Evolutionary conservation across 1,140 invertebrate species (phyloP).

Genomic region (Stegodyphus mimosarum): DNA sequence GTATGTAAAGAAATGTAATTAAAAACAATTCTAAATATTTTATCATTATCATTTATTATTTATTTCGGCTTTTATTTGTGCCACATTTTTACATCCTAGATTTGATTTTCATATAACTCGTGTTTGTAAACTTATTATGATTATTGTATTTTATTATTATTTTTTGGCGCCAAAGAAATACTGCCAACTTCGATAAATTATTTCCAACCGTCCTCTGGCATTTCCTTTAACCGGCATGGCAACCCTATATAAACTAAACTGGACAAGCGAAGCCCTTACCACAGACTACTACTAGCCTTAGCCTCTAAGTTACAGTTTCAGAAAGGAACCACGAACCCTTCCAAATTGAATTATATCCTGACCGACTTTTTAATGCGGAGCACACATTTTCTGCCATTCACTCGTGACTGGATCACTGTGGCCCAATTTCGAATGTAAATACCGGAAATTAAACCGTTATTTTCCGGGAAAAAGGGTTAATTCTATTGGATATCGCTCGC

Average conservation of each 20-base stretch:
- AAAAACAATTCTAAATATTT: too few species aligned
- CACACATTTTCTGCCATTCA: background rate
- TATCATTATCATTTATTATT: too few species aligned
- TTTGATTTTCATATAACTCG: too few species aligned
- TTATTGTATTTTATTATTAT: too few species aligned
- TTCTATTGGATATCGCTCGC: slow-evolving; percentile 7
- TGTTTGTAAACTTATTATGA: too few species aligned
- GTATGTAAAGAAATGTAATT: too few species aligned
- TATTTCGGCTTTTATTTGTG: too few species aligned
- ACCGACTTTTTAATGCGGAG: background rate
- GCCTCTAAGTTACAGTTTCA: background rate
- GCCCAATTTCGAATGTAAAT: slow-evolving; percentile 18
- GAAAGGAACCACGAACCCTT: slow-evolving; percentile 22
- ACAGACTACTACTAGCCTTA: slow-evolving; percentile 24
- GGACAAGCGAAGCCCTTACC: slow-evolving; percentile 41
- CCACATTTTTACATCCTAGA: too few species aligned
- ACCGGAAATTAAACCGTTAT: slow-evolving; percentile 23
- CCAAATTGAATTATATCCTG: background rate
- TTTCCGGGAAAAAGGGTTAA: slow-evolving; percentile 15
- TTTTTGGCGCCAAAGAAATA: background rate
- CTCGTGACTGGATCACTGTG: background rate
- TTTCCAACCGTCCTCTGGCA: background rate
- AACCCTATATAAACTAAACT: slow-evolving; percentile 59
- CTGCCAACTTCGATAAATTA: background rate
- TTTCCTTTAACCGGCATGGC: slow-evolving; percentile 12